Base-by-base conservation (phyloP, 2,113 vertebrate genomes). In the Terrapene triunguis region DNA sequence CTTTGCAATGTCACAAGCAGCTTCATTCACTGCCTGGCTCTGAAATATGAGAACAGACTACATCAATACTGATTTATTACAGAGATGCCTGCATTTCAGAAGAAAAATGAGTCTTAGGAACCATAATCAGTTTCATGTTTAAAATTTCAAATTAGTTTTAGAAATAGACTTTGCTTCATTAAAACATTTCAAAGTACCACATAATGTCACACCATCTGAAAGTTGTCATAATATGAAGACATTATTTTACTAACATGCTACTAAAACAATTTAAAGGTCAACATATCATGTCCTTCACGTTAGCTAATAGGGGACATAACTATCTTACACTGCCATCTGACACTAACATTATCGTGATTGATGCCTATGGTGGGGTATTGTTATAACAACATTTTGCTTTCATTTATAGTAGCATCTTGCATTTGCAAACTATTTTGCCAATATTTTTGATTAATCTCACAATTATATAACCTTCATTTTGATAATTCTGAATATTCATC, bases 1-100 rank as follows among this genome's bases (percentile, higher is more conserved):
- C 89, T 98, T 98, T 93, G 99, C 99, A 97, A 99, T 99, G 97
- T 99, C 99, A 96, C 99, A 99, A 3, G 99, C 99, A 2, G 99
- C 99, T 97, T 99, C 99, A n/a, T 99, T 99, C 81, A 99, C 99
- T 88, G 99, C 99, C 55, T 98, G 95, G 14, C 99, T 98, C 99
- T 99, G 95, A 57, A 91, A 62, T 86, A 35, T 47, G 53, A 95
- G 91, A 59, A 91, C 0, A 89, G 6, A 92, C 32, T 80, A 76
- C 14, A 74, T 88, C 53, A 82, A 19, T 89, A 90, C 72, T 85
- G 87, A 32, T 72, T 94, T 76, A 53, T 55, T 4, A 92, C 53
- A 92, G 51, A 32, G 35, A 86, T 4, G 32, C 32, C 55, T 21
- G 6, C 87, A 29, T 19, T 35, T 38, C 8, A 84, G 42, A 27